phyloP scores from a whole-genome alignment of 2,797 vertebrate genomes.

The Aselliscus stoliczkanus region DNA sequence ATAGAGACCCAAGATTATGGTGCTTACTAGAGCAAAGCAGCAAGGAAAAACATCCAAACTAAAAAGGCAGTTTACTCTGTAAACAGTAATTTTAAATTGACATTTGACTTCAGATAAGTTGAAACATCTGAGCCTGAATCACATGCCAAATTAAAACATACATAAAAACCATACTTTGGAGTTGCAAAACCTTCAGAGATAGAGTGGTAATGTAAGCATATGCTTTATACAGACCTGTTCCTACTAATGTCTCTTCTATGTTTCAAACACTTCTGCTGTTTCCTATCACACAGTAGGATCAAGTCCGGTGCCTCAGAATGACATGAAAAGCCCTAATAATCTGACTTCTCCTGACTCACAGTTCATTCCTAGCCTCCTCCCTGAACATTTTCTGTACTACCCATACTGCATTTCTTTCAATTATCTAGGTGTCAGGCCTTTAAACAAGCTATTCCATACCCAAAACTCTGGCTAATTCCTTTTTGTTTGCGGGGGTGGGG shows the following conservation, averaged over 20 bases:
- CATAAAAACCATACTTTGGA: slow-evolving; percentile 60
- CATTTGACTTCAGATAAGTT: slow-evolving; percentile 74
- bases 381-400: neutral
- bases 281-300: neutral
- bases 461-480: neutral
- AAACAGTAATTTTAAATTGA: slow-evolving; percentile 76
- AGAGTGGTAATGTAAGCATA: neutral
- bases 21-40: slow-evolving; percentile 53
- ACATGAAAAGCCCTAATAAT: neutral
- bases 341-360: neutral
- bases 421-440: neutral
- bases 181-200: slow-evolving; percentile 21
- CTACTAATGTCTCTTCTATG: neutral
- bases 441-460: neutral
- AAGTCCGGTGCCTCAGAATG: neutral
- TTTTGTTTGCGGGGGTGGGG: too few species aligned
- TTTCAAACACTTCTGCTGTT: neutral
- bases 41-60: slow-evolving; percentile 60
- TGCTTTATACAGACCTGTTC: neutral
- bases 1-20: slow-evolving; percentile 71
- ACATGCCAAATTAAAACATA: slow-evolving; percentile 68
- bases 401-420: neutral
- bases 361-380: neutral
- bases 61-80: slow-evolving; percentile 62
- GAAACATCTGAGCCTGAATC: slow-evolving; percentile 70